These are phyloP conservation scores for Patagioenas fasciata DNA, from an alignment of 2,113 vertebrate genomes.

Conservation along the genomic window DNA sequence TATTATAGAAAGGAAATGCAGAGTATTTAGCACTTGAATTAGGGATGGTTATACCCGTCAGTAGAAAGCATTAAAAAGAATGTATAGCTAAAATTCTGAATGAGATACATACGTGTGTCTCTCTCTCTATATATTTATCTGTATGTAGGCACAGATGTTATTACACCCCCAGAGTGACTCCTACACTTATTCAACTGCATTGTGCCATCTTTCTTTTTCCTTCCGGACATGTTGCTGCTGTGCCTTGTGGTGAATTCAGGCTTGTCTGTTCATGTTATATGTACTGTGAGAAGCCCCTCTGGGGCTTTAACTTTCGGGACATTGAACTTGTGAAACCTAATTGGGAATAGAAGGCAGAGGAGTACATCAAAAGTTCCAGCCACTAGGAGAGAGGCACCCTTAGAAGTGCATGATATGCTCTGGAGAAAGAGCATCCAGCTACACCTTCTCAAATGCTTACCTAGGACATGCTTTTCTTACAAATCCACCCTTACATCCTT, in stretches of 20 bases:
- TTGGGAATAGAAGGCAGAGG: neutral
- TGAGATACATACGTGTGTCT: rapidly evolving
- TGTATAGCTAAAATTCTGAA: neutral
- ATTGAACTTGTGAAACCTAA: neutral
- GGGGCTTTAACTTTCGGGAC: neutral
- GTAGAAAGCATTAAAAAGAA: neutral
- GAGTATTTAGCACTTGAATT: neutral
- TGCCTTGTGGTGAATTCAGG: neutral
- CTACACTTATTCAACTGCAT: neutral
- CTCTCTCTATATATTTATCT: too few relatives aligned
- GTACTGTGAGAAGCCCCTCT: neutral
- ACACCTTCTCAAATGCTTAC: neutral
- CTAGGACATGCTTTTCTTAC: neutral
- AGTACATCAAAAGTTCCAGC: neutral
- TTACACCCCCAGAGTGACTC: neutral
- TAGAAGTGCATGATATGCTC: rapidly evolving
- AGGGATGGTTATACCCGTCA: neutral
- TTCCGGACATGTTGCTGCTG: neutral
- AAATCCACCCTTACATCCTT: neutral
- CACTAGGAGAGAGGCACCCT: neutral
- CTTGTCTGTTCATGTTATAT: neutral
- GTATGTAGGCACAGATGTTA: neutral
- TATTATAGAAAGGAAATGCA: neutral
- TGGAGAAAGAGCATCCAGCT: rapidly evolving
- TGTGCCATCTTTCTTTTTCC: neutral